Evolutionary conservation across 2,888 invertebrate species (phyloP), one percentile per base, ranked within the genome.

Genomic region (Torymus auratus): DNA sequence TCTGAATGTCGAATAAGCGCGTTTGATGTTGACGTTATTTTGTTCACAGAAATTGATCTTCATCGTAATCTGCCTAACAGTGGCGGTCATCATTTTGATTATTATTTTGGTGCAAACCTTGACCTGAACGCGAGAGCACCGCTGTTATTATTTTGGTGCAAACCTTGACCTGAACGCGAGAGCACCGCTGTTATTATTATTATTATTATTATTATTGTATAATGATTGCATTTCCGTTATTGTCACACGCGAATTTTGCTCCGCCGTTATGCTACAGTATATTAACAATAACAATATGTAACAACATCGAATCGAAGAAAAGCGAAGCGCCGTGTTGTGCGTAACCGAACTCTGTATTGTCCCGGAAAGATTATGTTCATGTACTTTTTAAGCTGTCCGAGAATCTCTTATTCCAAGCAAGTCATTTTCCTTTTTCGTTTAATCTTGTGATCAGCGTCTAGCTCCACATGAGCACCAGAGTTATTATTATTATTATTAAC

Each of bases 11-110:
- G 62, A 28, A 78, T 53, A 77, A 80, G 65, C 62, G 76, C 62
- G 56, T 77, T 83, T 86, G 78, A 86, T 82, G 75, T 76, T 86
- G 78, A 84, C 82, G 80, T 86, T 88, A 83, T 89, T 91, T 88
- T 91, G 89, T 91, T 95, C 94, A 91, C 96, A 96, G 96, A 96
- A 96, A 95, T 95, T 95, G 94, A 95, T 96, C 94, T 94, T 95
- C 94, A 95, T 96, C 94, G 93, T 95, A 92, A 94, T 96, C 94
- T 96, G 96, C 94, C 94, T 96, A 93, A 92, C 94, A 91, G 93
- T 96, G 92, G 94, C 94, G 92, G 92, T 94, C 94, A 93, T 94
- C 92, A 94, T 96, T 93, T 93, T 95, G 92, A 93, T 94, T 93
- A 94, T 95, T 92, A 92, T 95, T 92, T 93, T 96, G 88, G 89